Evolutionary conservation across 2,113 vertebrate genomes (phyloP), one percentile per base, ranked within the genome.

Genomic region (Petrocephalus microphthalmus): DNA sequence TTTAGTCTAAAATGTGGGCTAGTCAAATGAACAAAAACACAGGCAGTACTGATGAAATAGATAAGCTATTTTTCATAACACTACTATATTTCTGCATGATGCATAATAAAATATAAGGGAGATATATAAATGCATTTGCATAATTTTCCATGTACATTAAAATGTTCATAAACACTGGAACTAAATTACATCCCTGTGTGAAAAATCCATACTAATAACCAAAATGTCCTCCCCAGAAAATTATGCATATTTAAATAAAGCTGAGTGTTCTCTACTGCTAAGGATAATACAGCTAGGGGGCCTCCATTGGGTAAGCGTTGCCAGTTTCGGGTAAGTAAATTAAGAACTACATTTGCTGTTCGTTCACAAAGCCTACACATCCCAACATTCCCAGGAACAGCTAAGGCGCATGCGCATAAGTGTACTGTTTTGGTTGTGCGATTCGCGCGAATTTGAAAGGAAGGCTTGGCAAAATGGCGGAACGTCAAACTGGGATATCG

Each of bases 391-490:
- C 74, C 42, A 42, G 29, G 0, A 4, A 29, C n/a, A 0, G 4
- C 5, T 2, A 2, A 1, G 0, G 87, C 45, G 86, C 86, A 52
- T 49, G 86, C 60, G 60, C 60, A 88, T 67, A 29, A 89, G 49
- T 7, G 74, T 74, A 86, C 88, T 51, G 29, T 49, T 56, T 88
- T 90, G 51, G 29, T 10, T 25, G 89, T 87, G 64, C 42, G 20
- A 49, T 83, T 83, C 10, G 92, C 92, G 95, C 94, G 93, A 90
- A 90, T 95, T 95, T 93, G 91, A 95, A 96, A 89, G 25, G 90
- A 64, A 45, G 7, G 15, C 92, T 45, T 22, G 5, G 42, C 8
- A 92, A 95, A 94, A 96, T 96, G 95, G 95, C 94, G 94, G 95
- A 95, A 87, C 89, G 82, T 81, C 49, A 89, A 20, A 57, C 78